phyloP scores from a whole-genome alignment of 37 sponge, comb jelly and placozoan genomes.

The Diacarnus erythraeanus region DNA sequence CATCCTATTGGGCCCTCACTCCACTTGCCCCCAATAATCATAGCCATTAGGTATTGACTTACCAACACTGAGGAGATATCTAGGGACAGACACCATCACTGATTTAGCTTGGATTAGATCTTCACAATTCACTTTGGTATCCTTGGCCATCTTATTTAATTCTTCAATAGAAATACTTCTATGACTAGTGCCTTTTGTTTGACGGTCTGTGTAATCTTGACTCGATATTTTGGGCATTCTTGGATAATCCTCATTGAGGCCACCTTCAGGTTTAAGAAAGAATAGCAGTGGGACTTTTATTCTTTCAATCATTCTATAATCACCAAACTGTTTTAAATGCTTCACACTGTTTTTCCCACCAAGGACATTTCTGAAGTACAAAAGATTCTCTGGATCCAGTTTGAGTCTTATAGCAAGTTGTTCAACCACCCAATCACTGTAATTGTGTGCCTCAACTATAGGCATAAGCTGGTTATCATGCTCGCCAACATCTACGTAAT shows the following conservation, averaged over 20 bases:
- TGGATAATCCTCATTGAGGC: conserved; percentile 28
- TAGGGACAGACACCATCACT: neutral
- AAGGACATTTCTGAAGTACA: conserved; percentile 32
- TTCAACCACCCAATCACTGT: conserved; percentile 41
- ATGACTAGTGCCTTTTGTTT: too few species aligned
- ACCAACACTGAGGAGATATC: neutral
- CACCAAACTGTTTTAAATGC: neutral
- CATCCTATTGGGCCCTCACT: too few species aligned
- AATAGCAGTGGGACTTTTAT: conserved; percentile 32
- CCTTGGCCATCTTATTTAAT: too few species aligned
- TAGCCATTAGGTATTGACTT: too few species aligned
- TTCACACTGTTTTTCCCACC: conserved; percentile 1
- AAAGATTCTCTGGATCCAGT: conserved; percentile 24
- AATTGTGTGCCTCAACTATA: conserved; percentile 18
- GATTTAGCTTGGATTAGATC: too few species aligned
- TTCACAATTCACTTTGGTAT: too few species aligned
- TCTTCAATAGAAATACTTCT: too few species aligned
- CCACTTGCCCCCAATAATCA: too few species aligned
- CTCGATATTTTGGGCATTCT: neutral
- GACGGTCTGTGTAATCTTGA: too few species aligned
- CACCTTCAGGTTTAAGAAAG: conserved; percentile 58
- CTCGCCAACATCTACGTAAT: conserved; percentile 68
- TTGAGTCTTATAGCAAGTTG: conserved; percentile 20
- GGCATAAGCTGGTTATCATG: conserved; percentile 37
- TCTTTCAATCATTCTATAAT: conserved; percentile 12